Conservation (phyloP, 2,113 vertebrate species). For the Rhombomys opimus region DNA sequence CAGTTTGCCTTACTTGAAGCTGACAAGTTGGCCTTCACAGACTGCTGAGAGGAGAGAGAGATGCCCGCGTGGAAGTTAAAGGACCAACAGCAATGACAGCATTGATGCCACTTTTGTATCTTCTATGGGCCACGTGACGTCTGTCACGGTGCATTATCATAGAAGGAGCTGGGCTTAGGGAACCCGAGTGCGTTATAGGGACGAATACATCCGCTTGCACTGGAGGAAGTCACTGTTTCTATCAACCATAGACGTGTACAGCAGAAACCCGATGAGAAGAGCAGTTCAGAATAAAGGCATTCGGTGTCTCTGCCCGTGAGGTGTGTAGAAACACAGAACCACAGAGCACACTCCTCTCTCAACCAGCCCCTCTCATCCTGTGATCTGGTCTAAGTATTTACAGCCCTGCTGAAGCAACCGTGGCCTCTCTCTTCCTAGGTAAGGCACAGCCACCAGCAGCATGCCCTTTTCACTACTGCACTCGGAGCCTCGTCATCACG, state of each 20-base stretch:
- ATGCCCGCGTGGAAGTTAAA: neutral
- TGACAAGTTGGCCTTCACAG: neutral
- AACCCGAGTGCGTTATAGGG: neutral
- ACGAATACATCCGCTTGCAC: neutral
- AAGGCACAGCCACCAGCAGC: neutral
- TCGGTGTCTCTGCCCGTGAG: neutral
- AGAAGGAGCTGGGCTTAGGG: neutral
- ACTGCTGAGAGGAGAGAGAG: neutral
- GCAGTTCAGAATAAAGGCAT: neutral
- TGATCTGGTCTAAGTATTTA: neutral
- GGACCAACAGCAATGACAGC: neutral
- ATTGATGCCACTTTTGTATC: neutral
- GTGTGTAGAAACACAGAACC: neutral
- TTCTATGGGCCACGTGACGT: neutral
- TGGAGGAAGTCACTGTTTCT: neutral
- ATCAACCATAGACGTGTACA: neutral
- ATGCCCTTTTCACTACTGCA: neutral
- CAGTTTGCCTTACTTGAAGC: neutral
- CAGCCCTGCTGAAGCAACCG: neutral
- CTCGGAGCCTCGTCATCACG: too few species aligned
- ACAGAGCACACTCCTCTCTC: neutral
- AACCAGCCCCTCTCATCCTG: neutral
- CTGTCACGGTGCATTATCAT: neutral
- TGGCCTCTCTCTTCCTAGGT: neutral
- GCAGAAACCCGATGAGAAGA: neutral